These are phyloP conservation scores for Gavialis gangeticus DNA, from an alignment of 2,113 vertebrate species.

Conservation along the genomic window DNA sequence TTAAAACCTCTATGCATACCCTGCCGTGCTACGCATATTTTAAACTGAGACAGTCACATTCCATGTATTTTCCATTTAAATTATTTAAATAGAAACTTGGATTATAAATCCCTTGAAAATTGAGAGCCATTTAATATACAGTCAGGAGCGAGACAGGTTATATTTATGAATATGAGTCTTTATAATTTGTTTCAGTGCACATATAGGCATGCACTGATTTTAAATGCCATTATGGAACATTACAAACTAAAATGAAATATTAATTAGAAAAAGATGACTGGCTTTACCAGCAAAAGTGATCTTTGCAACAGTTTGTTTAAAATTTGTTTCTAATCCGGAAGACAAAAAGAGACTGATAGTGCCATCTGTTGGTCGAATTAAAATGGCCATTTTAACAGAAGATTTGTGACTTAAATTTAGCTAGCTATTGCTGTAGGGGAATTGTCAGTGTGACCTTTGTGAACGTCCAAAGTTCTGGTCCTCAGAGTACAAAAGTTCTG, in stretches of 20 bases:
- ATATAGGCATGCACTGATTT: constrained; percentile 4
- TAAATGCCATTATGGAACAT: constrained; percentile 9
- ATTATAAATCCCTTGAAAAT: constrained; percentile 29
- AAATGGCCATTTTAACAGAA: neutral
- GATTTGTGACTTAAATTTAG: neutral
- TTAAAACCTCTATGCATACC: neutral
- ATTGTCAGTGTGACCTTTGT: too few relatives aligned
- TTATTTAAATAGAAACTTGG: constrained; percentile 40
- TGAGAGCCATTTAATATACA: neutral
- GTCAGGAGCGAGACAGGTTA: constrained; percentile 13
- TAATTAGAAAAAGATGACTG: constrained; percentile 52
- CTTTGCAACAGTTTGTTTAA: neutral
- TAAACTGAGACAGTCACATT: neutral
- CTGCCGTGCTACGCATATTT: neutral
- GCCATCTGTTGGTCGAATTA: constrained; percentile 83
- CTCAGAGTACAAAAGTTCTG: neutral
- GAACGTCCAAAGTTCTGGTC: neutral
- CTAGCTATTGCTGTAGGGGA: accelerated
- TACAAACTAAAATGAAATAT: constrained; percentile 52
- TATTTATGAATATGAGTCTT: constrained; percentile 48
- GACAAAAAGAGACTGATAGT: constrained; percentile 74
- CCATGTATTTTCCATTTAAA: constrained; percentile 48
- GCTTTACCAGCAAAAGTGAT: constrained; percentile 20
- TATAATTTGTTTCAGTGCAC: constrained; percentile 37
- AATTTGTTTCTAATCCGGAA: neutral